Conservation (phyloP, 2,113 vertebrate genomes). For the Artemisiospiza belli region DNA sequence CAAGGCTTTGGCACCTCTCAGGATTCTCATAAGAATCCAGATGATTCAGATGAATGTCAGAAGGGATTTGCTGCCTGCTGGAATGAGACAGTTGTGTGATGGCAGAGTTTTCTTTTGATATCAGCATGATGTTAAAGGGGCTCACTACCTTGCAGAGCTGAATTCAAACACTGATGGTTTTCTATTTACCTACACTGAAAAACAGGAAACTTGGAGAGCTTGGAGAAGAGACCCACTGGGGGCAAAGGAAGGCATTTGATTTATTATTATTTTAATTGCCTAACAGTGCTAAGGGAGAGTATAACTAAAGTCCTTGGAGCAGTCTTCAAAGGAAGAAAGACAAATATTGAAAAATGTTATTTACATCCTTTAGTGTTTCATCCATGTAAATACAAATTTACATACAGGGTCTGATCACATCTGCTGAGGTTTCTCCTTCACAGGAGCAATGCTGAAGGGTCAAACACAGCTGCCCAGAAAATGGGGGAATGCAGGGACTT, state of each 20-base stretch:
- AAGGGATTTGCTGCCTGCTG: conserved; percentile 27
- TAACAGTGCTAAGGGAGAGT: not conserved
- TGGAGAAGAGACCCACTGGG: not conserved
- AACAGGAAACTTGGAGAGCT: not conserved
- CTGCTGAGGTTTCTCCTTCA: not conserved
- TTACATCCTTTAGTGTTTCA: not conserved
- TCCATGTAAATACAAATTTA: not conserved
- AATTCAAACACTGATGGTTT: conserved; percentile 6
- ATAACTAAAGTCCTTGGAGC: not conserved
- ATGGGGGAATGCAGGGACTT: not conserved
- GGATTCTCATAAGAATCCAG: not conserved
- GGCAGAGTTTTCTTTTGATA: conserved; percentile 7
- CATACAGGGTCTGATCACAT: not conserved
- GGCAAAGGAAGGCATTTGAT: not conserved
- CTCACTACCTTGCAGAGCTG: not conserved
- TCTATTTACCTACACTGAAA: not conserved
- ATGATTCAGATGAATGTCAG: not conserved
- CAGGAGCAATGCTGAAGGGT: not conserved
- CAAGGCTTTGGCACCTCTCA: not conserved
- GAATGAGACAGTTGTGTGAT: not conserved
- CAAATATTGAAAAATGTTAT: conserved; percentile 14
- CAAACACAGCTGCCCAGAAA: not conserved
- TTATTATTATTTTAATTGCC: conserved; percentile 37
- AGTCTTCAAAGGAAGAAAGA: conserved; percentile 12
- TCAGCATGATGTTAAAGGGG: not conserved